Base-by-base conservation (phyloP, 2,797 vertebrate genomes). In the Allobates femoralis region DNA sequence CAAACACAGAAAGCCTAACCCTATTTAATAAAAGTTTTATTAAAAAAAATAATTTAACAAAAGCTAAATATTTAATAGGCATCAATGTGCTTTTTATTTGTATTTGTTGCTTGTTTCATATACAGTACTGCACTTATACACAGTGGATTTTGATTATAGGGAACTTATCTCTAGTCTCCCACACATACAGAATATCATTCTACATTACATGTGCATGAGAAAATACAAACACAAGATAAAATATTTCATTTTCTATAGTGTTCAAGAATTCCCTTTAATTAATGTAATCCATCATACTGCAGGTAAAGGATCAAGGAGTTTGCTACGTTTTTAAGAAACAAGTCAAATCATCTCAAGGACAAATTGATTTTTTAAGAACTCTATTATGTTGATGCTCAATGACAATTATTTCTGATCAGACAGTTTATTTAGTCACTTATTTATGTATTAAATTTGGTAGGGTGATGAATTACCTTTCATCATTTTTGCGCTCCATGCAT, bases 351-450 rank as follows among this genome's bases (percentile, higher is more conserved):
- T 71, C 67, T 71, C 67, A 71, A 71, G 67, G 67, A 71, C 67
- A 71, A 46, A 71, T 71, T 46, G 67, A 71, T 71, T 71, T 71
- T 71, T 71, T 71, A 71, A 71, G 67, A 71, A 71, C 67, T 71
- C 67, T 71, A 71, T 71, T 71, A 71, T 46, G 67, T 71, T 37
- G 8, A 71, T 71, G 67, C 34, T 71, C 67, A 71, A 71, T 71
- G 67, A 71, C 67, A 71, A 71, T 71, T 71, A 71, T 71, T 71
- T 71, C 67, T 71, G 67, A 71, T 71, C 67, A 71, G 37, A 71
- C 67, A 41, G 67, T 71, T 71, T 71, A 71, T 71, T 71, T 69
- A 71, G 67, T 46, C 34, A 46, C 41, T 71, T 69, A 69, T 69
- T 69, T 71, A 46, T 46, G 67, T 71, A 71, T 71, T 71, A 71